phyloP scores from a whole-genome alignment of 2,797 vertebrate species.

The Sebastes iracundus region DNA sequence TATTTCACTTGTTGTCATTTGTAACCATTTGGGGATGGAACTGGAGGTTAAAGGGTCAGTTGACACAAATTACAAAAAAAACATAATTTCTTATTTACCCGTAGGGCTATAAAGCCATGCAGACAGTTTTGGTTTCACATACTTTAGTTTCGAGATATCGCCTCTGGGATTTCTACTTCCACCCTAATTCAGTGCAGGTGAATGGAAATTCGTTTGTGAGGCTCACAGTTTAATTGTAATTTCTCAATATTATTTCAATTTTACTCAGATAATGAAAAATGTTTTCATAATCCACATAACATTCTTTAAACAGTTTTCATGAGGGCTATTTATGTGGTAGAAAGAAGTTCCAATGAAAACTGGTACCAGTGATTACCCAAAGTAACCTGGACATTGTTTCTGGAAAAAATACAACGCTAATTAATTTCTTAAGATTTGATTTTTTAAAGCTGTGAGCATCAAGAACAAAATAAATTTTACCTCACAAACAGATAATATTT shows the following conservation, averaged over 20 bases:
- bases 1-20: not conserved
- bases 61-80: not conserved
- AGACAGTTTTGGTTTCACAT: not conserved
- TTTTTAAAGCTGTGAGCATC: not conserved
- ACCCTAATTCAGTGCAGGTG: not conserved
- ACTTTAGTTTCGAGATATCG: not conserved
- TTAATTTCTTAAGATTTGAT: not conserved
- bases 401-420: not conserved
- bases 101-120: not conserved
- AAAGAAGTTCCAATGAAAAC: not conserved
- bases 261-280: fast-evolving
- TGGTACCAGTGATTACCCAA: not conserved
- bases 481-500: too few species aligned
- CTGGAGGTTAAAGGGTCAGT: not conserved
- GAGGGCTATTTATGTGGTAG: not conserved
- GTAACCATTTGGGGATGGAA: not conserved
- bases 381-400: not conserved
- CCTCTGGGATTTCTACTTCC: not conserved
- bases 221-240: too few species aligned
- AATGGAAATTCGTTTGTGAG: fast-evolving
- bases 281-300: not conserved
- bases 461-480: not conserved
- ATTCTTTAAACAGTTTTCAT: not conserved
- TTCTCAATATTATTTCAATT: not conserved
- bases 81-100: not conserved